A percentile compares a stretch with the other conserved stretches of the same genome.
These are phyloP conservation scores for Emmelina monodactyla DNA, from an alignment of 2,888 invertebrate genomes.

Conservation along the genomic window DNA sequence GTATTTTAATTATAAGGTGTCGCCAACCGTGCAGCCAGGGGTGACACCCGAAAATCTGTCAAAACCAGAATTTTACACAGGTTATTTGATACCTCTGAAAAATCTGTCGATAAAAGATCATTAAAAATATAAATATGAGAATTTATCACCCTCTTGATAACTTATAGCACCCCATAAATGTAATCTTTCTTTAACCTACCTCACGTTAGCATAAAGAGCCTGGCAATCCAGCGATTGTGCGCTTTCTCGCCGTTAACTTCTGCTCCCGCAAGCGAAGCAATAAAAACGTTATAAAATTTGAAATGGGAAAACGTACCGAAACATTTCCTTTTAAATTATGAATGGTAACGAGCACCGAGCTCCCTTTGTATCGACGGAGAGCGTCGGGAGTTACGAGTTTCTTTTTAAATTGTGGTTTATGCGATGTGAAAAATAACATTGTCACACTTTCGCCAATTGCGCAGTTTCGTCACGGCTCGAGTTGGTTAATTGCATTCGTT, in stretches of 20 bases:
- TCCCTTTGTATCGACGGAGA: slow-evolving; percentile 26
- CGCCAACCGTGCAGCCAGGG: slow-evolving; percentile 36
- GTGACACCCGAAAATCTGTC: no score
- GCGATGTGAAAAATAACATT: slow-evolving; percentile 44
- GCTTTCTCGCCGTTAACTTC: no score
- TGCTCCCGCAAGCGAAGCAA: no score
- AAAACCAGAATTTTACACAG: no score
- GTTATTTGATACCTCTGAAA: no score
- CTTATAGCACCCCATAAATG: no score
- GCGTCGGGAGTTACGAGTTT: slow-evolving; percentile 36
- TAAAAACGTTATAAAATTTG: slow-evolving; percentile 65
- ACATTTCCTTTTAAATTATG: slow-evolving; percentile 61
- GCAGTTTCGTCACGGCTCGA: slow-evolving; percentile 19
- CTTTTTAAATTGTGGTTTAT: slow-evolving; percentile 46
- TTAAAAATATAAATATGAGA: no score
- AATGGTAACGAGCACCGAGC: slow-evolving; percentile 55
- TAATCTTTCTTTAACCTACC: no score
- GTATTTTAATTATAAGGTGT: slow-evolving; percentile 63
- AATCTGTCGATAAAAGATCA: no score
- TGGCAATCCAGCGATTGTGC: no score
- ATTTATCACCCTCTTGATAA: no score
- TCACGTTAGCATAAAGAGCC: no score
- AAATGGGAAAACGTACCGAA: slow-evolving; percentile 63
- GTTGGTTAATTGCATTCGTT: slow-evolving; percentile 16
- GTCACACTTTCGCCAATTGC: slow-evolving; percentile 30